Evolutionary conservation across 1,140 invertebrate genomes (phyloP), one percentile per base, ranked within the genome.

Genomic region (Bombus haemorrhoidalis): DNA sequence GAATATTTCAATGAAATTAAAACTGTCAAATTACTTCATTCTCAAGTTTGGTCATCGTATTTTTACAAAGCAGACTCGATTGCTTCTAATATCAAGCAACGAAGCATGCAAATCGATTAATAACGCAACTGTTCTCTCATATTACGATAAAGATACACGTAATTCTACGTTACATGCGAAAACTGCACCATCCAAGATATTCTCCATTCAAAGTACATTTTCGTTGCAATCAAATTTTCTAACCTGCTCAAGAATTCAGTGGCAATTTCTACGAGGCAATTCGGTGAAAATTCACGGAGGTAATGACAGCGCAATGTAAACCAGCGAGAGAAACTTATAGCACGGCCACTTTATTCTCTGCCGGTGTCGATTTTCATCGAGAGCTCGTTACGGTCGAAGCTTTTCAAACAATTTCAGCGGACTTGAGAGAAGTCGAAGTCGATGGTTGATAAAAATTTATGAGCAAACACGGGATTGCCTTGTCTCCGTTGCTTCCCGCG

Each of bases 401-500:
- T 32, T 34, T 12, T 53, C 15, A 34, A 75, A 75, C 43, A 57
- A 41, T 39, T 64, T 62, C 37, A 10, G 28, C 39, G 6, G 22
- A 2, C 18, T n/a, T 0, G 57, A 3, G 25, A 64, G 37, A 69
- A 28, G 32, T 37, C 62, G 32, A n/a, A 64, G 13, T 85, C 37
- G 59, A 18, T 41, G 34, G n/a, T 25, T 76, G 62, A 87, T 86
- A 37, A 87, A 34, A 22, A 87, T 86, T 87, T 81, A 87, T 53
- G 57, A 53, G 37, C 32, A 39, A 82, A 28, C n/a, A 8, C 13
- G 69, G 66, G 62, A 86, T 81, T 53, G 47, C n/a, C 2, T n/a
- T 62, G 69, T 76, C 75, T 18, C n/a, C n/a, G 22, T 25, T 69
- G 39, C 32, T 43, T 25, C 53, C 8, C 32, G 18, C 66, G 13